A percentile compares a stretch with the other conserved stretches of the same genome.
Evolutionary conservation across 2,113 vertebrate genomes (phyloP).

Genomic region (Epinephelus lanceolatus): DNA sequence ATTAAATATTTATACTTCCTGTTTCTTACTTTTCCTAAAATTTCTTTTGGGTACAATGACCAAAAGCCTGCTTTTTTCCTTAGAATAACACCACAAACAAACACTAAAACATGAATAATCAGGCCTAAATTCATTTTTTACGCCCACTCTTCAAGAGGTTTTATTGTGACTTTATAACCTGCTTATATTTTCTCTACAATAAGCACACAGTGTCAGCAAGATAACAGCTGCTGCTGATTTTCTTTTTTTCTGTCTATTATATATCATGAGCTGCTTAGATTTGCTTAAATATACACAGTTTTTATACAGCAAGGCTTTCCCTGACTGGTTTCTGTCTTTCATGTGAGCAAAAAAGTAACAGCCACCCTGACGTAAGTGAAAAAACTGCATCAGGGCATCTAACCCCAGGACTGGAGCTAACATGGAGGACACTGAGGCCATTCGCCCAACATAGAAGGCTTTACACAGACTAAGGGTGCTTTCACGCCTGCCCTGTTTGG

Average conservation of each 20-base stretch:
- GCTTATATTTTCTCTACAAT: background rate
- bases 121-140: background rate
- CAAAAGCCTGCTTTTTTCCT: background rate
- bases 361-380: background rate
- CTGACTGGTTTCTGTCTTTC: background rate
- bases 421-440: background rate
- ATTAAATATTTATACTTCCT: constrained; percentile 51
- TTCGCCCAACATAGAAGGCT: background rate
- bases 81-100: background rate
- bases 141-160: constrained; percentile 1
- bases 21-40: constrained; percentile 20
- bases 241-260: background rate
- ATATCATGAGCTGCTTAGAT: background rate
- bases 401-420: background rate
- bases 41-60: constrained; percentile 31
- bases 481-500: too few species aligned
- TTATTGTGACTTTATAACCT: constrained; percentile 14
- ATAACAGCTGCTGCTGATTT: background rate
- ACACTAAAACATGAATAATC: constrained; percentile 3
- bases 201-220: background rate
- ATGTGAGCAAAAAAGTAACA: background rate
- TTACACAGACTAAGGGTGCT: background rate
- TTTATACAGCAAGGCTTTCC: background rate
- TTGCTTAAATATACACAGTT: background rate
- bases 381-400: background rate